Evolutionary conservation across 2,113 vertebrate species (phyloP), one percentile per base, ranked within the genome.

Genomic region (Pangasianodon gigas): DNA sequence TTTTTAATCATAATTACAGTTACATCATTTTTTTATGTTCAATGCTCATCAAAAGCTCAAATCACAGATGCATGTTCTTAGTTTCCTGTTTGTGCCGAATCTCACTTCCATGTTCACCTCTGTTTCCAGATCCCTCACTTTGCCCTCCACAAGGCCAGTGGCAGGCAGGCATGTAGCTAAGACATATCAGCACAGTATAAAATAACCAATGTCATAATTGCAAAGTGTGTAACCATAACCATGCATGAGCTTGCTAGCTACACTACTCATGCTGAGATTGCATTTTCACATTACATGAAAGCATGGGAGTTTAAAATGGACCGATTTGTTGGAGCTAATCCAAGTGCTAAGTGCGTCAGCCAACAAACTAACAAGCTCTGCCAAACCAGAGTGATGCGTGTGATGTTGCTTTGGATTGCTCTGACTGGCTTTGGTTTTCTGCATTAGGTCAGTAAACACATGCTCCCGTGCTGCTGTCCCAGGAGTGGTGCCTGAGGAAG

Each of bases 381-480:
- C 52, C 65, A 77, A 58, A 65, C 26, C 32, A 7, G 84, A 10
- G 11, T 11, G 52, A n/a, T 48, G 13, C 4, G 2, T 81, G 48
- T 77, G 62, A 16, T 74, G n/a, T 89, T 84, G 8, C n/a, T 60
- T 51, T 80, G 10, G 82, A n/a, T 86, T 62, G 19, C n/a, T 87
- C 19, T 84, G n/a, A 46, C n/a, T 14, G 32, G 87, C 62, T 88
- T 62, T 54, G 56, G 18, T 80, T 83, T 82, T 24, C 89, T 32
- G 11, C 88, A 92, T 21, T 71, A 97, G 96, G 87, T 97, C 96
- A 32, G 93, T 96, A 62, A 92, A 90, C 52, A 82, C 93, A 4
- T 87, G 92, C 4, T 91, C 91, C 89, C 93, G 89, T 83, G 95
- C 94, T 2, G 48, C 92, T 10, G 93, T 96, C 6, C 95, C 95